phyloP scores from a whole-genome alignment of 2,888 invertebrate genomes.

The Nesidiocoris tenuis region DNA sequence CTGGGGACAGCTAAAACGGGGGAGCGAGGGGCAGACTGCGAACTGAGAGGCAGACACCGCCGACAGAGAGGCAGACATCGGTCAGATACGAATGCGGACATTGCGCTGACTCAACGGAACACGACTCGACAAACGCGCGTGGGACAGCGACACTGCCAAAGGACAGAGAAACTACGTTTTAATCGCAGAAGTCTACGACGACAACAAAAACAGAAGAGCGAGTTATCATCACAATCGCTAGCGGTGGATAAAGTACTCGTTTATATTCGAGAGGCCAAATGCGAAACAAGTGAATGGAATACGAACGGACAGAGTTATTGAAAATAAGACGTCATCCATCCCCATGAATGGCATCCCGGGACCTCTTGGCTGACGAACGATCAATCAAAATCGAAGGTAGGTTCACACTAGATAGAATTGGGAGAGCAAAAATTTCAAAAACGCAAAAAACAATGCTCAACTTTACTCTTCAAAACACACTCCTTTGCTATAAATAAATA shows the following conservation, averaged over 20 bases:
- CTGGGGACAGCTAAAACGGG: neutral
- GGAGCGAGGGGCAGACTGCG: neutral
- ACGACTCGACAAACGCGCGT: neutral
- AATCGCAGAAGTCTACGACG: neutral
- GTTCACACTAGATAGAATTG: too few species aligned
- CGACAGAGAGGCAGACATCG: too few species aligned
- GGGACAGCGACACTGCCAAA: neutral
- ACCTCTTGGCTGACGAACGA: too few species aligned
- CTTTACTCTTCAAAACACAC: too few species aligned
- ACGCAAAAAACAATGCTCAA: too few species aligned
- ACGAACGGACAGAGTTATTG: neutral
- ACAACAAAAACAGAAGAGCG: neutral
- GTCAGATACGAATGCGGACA: neutral
- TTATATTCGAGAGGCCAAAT: neutral
- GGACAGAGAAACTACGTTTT: neutral
- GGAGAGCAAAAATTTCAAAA: too few species aligned
- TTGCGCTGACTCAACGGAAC: neutral
- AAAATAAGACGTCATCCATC: too few species aligned
- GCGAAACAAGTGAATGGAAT: neutral
- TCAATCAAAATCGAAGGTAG: too few species aligned
- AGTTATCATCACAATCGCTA: neutral
- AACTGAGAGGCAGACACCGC: too few species aligned
- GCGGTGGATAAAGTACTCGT: neutral
- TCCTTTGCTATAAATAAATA: too few species aligned
- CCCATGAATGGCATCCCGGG: too few species aligned